Evolutionary conservation across 35 echinoderm and acorn worm genomes (phyloP).

Genomic region (Apostichopus parvimensis): DNA sequence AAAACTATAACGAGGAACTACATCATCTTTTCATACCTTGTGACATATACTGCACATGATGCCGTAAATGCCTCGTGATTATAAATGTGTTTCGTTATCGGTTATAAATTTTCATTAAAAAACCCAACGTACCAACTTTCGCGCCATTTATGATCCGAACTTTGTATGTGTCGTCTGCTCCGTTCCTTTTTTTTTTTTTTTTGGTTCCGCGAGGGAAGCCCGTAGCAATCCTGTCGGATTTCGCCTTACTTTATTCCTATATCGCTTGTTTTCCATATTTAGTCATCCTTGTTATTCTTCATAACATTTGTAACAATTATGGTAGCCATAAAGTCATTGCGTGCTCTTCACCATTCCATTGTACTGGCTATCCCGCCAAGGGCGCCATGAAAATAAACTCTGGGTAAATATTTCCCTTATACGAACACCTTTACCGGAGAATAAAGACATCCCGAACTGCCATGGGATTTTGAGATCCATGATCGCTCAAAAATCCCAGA

Average conservation of each 20-base stretch:
- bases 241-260: not conserved
- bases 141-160: too few species aligned
- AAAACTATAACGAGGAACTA: too few species aligned
- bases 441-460: not conserved
- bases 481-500: too few species aligned
- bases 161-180: too few species aligned
- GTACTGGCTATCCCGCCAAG: not conserved
- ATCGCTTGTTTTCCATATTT: not conserved
- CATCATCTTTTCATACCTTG: too few species aligned
- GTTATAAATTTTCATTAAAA: too few species aligned
- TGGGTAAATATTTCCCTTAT: constrained; percentile 27
- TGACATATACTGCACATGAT: too few species aligned
- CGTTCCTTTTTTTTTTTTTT: not conserved
- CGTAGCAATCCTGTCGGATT: not conserved
- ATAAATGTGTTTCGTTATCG: too few species aligned
- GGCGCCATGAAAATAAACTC: not conserved
- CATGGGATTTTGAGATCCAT: not conserved
- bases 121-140: too few species aligned
- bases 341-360: not conserved
- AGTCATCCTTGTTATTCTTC: constrained; percentile 8
- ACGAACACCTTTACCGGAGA: not conserved
- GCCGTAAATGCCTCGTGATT: too few species aligned
- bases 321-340: constrained; percentile 6
- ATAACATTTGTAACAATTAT: constrained; percentile 29
- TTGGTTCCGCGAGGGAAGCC: not conserved